Percentiles rank a stretch among this genome's conserved stretches.
These are phyloP conservation scores for Empidonax alnorum DNA, from an alignment of 2,113 vertebrate species.

Conservation along the genomic window DNA sequence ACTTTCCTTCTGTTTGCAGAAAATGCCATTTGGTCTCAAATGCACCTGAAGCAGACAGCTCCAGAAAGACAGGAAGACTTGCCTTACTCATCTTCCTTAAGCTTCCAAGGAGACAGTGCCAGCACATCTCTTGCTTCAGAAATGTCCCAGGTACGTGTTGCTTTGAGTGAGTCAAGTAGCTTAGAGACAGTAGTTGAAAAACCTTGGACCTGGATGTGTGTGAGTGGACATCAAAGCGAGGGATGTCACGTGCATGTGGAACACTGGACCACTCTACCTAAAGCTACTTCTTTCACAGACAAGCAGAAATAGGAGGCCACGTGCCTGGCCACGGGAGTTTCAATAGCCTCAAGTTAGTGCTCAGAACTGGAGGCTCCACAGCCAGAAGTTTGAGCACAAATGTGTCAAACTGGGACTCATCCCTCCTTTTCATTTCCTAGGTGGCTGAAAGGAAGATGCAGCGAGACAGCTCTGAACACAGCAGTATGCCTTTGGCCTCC, in stretches of 20 bases:
- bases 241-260: neutral
- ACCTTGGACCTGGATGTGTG: neutral
- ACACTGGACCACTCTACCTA: neutral
- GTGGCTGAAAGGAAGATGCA: slow-evolving; percentile 42
- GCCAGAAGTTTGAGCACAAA: neutral
- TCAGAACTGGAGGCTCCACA: neutral
- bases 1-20: slow-evolving; percentile 50
- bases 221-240: neutral
- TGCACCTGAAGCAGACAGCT: slow-evolving; percentile 47
- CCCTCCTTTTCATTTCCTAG: slow-evolving; percentile 52
- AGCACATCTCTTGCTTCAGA: slow-evolving; percentile 53
- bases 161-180: neutral
- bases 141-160: slow-evolving; percentile 51
- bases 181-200: neutral
- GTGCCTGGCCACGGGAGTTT: neutral
- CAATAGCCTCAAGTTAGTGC: neutral
- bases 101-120: slow-evolving; percentile 60
- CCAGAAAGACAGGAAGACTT: slow-evolving; percentile 31
- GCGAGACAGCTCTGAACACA: neutral
- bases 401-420: neutral
- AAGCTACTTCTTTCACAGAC: neutral
- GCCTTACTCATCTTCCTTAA: slow-evolving; percentile 32
- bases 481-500: slow-evolving; percentile 16
- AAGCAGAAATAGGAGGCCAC: neutral
- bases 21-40: slow-evolving; percentile 63